Evolutionary conservation across 2,888 invertebrate species (phyloP), one percentile per base, ranked within the genome.

Genomic region (Drosophila multiciliata): DNA sequence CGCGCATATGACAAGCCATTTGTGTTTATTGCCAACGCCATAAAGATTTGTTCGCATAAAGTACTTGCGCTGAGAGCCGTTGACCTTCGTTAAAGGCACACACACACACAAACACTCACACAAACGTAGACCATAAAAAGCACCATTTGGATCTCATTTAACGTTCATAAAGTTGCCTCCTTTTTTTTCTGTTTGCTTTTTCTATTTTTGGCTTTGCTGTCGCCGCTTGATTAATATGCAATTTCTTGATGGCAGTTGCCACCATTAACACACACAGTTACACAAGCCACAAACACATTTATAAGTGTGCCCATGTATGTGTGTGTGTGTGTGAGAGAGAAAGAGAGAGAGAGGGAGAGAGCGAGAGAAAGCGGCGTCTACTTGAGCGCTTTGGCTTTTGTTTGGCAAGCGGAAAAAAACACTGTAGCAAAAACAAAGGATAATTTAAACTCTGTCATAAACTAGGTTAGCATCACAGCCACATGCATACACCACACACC

Each of bases 381-480:
- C 86, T 78, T 69, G 69, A 82, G 66, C 87, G 74, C 69, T 66
- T 70, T 80, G 74, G 88, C 75, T 75, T 73, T 82, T 88, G 81
- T 80, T 80, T 81, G 79, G 33, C 57, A 65, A 76, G 75, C 79
- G 82, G 73, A 87, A 85, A 89, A 85, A 81, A 84, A 70, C 70
- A 77, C 79, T 74, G 89, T 73, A 77, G 82, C 67, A 87, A 85
- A 85, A 85, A 85, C 85, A 85, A 89, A 85, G 87, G 85, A 85
- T 85, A 85, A 85, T 85, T 85, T 85, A 89, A 85, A 85, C 85
- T 85, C 85, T 82, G 85, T 85, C 89, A 89, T 85, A 85, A 85
- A 85, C 85, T 85, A 87, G 85, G 89, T 85, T 85, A 89, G 89
- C 85, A 87, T 82, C 75, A 73, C 67, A 61, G 55, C 52, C 74